Evolutionary conservation across 1,140 invertebrate genomes (phyloP), one percentile per base, ranked within the genome.

Genomic region (Probaryconus sp.): DNA sequence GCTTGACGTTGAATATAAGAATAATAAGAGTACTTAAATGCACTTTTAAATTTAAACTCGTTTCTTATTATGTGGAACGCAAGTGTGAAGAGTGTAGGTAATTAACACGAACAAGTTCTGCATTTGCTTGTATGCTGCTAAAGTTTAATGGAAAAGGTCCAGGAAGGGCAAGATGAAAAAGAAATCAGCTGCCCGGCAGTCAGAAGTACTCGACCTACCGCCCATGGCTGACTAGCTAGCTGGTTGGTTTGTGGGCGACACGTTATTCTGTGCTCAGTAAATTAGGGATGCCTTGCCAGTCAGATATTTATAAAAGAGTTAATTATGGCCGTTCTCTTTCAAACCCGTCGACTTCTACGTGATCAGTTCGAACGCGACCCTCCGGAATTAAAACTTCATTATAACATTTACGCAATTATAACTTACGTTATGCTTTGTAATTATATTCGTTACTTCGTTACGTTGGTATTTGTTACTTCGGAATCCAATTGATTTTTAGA

Each of bases 221-320:
- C 67, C 31, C 48, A 47, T 48, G 50, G 37, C 38, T 50, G 53
- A 56, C 38, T 55, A 65, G 60, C 48, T 47, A 18, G 45, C 67
- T 58, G 48, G 50, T 30, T 51, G 67, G 45, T 17, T 70, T 58
- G 51, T 51, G 28, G 45, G 48, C 24, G 60, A 65, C 60, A 40
- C 60, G 69, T 45, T 37, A 65, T 65, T 53, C 31, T 58, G 43
- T 35, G 37, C 42, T 63, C 51, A 56, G 69, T 71, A 82, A 81
- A 83, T 83, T 82, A 81, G 81, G 77, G 77, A 82, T 77, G 81
- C 75, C 81, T 76, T 63, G 74, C 74, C 78, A 79, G 58, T 55
- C 43, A 61, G 81, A 78, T 81, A 82, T 83, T 82, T 83, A 81
- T 81, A 80, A 83, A 83, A 79, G 78, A 67, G 75, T 81, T 82